These are phyloP conservation scores for Drosophila hydei DNA, from an alignment of 1,140 invertebrate genomes.

Conservation along the genomic window DNA sequence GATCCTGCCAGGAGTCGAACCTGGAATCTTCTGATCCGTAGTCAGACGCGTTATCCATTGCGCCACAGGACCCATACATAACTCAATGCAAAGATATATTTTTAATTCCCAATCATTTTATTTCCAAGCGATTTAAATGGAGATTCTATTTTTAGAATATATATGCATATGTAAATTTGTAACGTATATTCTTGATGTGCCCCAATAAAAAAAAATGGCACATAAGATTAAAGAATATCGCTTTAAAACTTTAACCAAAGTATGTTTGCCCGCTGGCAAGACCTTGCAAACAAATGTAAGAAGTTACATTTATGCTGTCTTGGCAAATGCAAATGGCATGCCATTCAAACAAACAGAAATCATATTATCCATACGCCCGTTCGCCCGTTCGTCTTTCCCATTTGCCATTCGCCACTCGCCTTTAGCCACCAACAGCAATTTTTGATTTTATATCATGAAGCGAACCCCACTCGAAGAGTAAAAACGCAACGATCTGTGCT, in stretches of 20 bases:
- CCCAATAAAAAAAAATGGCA: too few relatives aligned
- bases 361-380: constrained; percentile 61
- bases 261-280: not conserved
- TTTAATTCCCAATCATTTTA: too few relatives aligned
- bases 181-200: too few relatives aligned
- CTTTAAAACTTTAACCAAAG: not conserved
- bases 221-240: not conserved
- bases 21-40: constrained; percentile 90
- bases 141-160: too few relatives aligned
- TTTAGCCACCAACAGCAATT: constrained; percentile 52
- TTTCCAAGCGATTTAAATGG: too few relatives aligned
- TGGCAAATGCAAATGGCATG: constrained; percentile 48
- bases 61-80: constrained; percentile 86
- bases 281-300: constrained; percentile 46
- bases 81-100: not conserved
- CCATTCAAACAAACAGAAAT: constrained; percentile 71
- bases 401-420: not conserved
- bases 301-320: constrained; percentile 43
- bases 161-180: too few relatives aligned
- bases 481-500: constrained; percentile 67
- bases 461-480: constrained; percentile 30
- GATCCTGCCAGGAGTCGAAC: constrained; percentile 89
- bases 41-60: constrained; percentile 90
- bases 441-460: constrained; percentile 65
- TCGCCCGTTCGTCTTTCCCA: too few relatives aligned